These are phyloP conservation scores for Psittacus erithacus DNA, from an alignment of 2,113 vertebrate genomes.

Conservation along the genomic window DNA sequence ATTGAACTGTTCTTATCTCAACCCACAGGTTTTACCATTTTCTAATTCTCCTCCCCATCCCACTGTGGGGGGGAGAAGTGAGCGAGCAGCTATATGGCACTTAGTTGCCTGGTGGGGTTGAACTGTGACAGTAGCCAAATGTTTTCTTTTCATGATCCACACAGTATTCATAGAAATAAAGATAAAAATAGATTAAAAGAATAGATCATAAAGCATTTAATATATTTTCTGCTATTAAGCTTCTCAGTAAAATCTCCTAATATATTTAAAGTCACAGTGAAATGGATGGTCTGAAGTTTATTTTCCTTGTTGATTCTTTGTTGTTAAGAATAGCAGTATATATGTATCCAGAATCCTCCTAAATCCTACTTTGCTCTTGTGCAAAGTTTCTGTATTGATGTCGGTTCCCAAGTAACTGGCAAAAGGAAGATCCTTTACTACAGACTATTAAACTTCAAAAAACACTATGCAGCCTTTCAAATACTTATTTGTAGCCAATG, in stretches of 20 bases:
- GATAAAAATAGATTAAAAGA: not conserved
- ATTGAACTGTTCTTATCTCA: not conserved
- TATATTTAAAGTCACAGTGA: not conserved
- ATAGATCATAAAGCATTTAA: not conserved
- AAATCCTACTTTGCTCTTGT: not conserved
- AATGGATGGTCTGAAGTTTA: not conserved
- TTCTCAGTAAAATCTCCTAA: not conserved
- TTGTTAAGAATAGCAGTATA: not conserved
- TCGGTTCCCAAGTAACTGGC: not conserved
- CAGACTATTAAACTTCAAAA: not conserved
- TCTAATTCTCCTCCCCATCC: not conserved
- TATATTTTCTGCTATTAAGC: not conserved
- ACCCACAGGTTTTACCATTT: not conserved
- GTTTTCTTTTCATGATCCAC: not conserved
- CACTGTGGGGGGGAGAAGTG: not conserved
- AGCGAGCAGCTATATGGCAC: not conserved
- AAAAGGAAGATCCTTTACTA: not conserved
- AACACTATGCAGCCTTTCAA: not conserved
- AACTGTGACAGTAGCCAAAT: not conserved
- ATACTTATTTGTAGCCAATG: not conserved
- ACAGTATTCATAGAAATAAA: not conserved
- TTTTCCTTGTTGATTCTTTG: not conserved
- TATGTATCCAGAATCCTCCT: not conserved
- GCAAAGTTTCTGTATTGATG: not conserved
- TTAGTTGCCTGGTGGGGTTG: not conserved